phyloP scores from a whole-genome alignment of 2,113 vertebrate species.

The Cyprinodon variegatus region DNA sequence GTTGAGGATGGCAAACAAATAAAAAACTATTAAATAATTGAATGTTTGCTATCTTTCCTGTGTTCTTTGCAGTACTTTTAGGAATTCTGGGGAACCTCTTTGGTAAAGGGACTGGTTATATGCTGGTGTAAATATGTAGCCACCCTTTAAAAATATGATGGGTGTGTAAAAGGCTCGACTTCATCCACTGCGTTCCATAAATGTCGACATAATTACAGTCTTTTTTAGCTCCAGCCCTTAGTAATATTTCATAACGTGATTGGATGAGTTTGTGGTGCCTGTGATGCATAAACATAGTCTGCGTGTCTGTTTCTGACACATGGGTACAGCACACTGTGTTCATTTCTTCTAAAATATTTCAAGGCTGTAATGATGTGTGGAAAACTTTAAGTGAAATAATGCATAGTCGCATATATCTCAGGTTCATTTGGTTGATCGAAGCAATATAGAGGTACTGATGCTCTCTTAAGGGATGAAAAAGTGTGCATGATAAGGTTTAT shows the following conservation, averaged over 20 bases:
- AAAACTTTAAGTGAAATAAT: neutral
- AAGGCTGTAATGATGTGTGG: neutral
- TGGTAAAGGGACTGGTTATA: conserved; percentile 4
- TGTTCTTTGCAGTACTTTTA: neutral
- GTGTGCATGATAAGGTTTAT: neutral
- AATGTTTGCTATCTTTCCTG: neutral
- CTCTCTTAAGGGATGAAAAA: neutral
- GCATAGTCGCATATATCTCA: neutral
- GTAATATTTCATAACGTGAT: conserved; percentile 13
- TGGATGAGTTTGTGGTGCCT: conserved; percentile 5
- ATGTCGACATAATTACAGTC: conserved; percentile 25
- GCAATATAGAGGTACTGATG: neutral
- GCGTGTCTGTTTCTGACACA: neutral
- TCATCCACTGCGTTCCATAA: conserved; percentile 43
- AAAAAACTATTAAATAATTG: conserved; percentile 7
- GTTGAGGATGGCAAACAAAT: neutral
- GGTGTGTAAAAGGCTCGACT: neutral
- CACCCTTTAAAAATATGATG: conserved; percentile 21
- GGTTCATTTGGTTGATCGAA: neutral
- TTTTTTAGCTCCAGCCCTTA: conserved; percentile 6
- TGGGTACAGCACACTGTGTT: neutral
- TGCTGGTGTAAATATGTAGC: conserved; percentile 15
- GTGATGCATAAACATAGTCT: neutral
- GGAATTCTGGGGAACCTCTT: neutral
- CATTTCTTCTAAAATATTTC: neutral